Percentiles rank a stretch among this genome's conserved stretches.
phyloP scores from a whole-genome alignment of 2,113 vertebrate genomes.

The Catharus bicknelli region DNA sequence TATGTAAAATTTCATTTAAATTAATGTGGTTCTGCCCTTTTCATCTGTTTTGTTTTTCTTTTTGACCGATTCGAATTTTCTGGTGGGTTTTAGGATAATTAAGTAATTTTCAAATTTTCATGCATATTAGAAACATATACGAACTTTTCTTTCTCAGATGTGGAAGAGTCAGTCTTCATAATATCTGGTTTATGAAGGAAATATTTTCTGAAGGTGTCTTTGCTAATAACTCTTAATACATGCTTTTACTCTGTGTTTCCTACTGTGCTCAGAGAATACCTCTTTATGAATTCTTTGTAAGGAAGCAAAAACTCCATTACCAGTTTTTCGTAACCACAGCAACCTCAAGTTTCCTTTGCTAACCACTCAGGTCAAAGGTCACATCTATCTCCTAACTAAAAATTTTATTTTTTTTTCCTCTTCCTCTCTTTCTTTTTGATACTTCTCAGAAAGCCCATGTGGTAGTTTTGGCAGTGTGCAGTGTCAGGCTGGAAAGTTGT shows the following conservation, averaged over 20 bases:
- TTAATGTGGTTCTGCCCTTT: fast-evolving
- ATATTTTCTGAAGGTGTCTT: background rate
- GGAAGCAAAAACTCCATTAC: background rate
- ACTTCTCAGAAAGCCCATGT: background rate
- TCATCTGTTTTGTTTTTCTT: background rate
- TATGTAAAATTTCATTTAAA: background rate
- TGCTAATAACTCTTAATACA: background rate
- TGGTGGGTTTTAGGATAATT: background rate
- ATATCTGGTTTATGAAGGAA: background rate
- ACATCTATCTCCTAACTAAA: background rate
- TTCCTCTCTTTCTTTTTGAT: background rate
- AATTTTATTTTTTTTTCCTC: background rate
- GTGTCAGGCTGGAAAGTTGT: background rate
- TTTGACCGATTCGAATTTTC: background rate
- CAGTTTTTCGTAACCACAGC: background rate
- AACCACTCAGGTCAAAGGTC: background rate
- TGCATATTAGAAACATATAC: background rate
- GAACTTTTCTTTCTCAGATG: background rate
- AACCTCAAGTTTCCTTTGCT: background rate
- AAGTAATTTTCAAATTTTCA: background rate
- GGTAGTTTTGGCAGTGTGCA: background rate
- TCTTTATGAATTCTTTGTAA: background rate
- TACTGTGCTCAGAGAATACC: background rate
- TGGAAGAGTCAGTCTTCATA: background rate
- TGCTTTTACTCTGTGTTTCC: background rate